Evolutionary conservation across 1,140 invertebrate species (phyloP).

Genomic region (Drosophila sechellia): DNA sequence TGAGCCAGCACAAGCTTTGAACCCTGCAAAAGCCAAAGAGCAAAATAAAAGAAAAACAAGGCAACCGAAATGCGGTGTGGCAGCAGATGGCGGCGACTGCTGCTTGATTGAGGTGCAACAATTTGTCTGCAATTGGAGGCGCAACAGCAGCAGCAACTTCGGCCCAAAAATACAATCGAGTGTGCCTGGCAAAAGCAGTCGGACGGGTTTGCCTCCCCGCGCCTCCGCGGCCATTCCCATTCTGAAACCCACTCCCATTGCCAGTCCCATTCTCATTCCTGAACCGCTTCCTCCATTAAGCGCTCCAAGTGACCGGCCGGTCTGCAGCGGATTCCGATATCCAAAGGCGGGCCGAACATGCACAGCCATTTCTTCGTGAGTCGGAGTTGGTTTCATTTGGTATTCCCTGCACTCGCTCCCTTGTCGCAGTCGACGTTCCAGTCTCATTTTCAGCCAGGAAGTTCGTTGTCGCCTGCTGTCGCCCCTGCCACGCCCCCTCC

Average conservation of each 20-base stretch:
- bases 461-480: conserved; percentile 43
- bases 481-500: conserved; percentile 31
- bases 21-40: conserved; percentile 20
- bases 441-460: conserved; percentile 44
- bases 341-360: conserved; percentile 47
- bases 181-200: conserved; percentile 63
- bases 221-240: conserved; percentile 16
- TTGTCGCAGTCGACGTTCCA: conserved; percentile 16
- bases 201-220: conserved; percentile 54
- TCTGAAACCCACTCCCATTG: conserved; percentile 34
- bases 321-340: conserved; percentile 45
- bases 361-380: conserved; percentile 73
- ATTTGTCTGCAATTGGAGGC: conserved; percentile 75
- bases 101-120: conserved; percentile 78
- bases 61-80: conserved; percentile 8
- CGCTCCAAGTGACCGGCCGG: conserved; percentile 53
- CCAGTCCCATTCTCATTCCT: conserved; percentile 26
- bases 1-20: conserved; percentile 49
- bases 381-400: conserved; percentile 41
- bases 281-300: conserved; percentile 41
- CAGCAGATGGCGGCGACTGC: conserved; percentile 58
- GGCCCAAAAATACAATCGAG: conserved; percentile 58
- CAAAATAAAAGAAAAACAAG: background rate
- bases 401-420: conserved; percentile 38
- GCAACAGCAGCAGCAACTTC: conserved; percentile 24